Evolutionary conservation across 1,140 invertebrate genomes (phyloP).

Genomic region (Pectinophora gossypiella): DNA sequence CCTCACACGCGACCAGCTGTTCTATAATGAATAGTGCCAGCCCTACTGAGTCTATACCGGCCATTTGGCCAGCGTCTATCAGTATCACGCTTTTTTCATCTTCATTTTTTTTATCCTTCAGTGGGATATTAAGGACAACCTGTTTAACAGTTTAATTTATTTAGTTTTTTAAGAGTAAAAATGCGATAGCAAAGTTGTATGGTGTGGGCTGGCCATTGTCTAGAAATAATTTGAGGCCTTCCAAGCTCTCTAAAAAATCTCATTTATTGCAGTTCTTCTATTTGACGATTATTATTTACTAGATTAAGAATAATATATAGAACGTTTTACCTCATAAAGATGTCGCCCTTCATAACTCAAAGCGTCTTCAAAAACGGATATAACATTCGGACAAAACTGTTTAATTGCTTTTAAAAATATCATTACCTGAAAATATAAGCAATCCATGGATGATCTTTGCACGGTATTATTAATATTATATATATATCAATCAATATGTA

Average conservation of each 20-base stretch:
- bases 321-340: conserved; percentile 45
- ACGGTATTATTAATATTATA: too few species aligned
- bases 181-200: too few species aligned
- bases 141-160: too few species aligned
- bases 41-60: conserved; percentile 30
- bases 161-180: too few species aligned
- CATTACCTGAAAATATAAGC: conserved; percentile 39
- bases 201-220: too few species aligned
- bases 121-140: neutral
- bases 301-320: too few species aligned
- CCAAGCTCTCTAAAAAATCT: too few species aligned
- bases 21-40: conserved; percentile 47
- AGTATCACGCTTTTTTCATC: conserved; percentile 33
- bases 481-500: too few species aligned
- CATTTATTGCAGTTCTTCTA: too few species aligned
- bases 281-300: too few species aligned
- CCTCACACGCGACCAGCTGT: conserved; percentile 48
- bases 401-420: conserved; percentile 47
- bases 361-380: conserved; percentile 24
- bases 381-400: conserved; percentile 33
- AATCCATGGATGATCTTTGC: too few species aligned
- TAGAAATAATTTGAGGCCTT: too few species aligned
- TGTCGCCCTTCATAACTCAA: conserved; percentile 38
- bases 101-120: neutral
- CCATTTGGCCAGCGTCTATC: conserved; percentile 53